A percentile compares a stretch with the other conserved stretches of the same genome.
These are phyloP conservation scores for Caprella mutica DNA, from an alignment of 2,888 invertebrate genomes.

Conservation along the genomic window DNA sequence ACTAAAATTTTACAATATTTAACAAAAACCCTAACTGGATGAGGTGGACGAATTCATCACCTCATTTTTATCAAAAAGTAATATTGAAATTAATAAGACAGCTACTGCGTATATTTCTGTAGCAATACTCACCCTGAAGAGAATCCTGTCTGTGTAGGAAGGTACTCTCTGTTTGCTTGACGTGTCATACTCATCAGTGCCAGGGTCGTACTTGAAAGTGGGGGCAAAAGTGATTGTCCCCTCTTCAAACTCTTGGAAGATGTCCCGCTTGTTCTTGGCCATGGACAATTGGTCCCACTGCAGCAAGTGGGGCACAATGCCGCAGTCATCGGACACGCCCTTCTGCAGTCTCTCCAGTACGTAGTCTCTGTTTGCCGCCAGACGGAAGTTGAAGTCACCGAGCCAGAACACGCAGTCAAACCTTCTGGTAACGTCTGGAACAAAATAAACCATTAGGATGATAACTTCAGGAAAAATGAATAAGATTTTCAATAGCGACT, in stretches of 20 bases:
- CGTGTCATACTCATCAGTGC: conserved; percentile 85
- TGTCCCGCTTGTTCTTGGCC: conserved; percentile 50
- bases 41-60: too few species aligned
- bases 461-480: too few species aligned
- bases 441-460: neutral
- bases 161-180: conserved; percentile 85
- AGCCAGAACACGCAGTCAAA: conserved; percentile 93
- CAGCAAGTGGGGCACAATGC: conserved; percentile 59
- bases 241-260: conserved; percentile 78
- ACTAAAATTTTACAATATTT: too few species aligned
- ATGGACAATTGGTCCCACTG: conserved; percentile 65
- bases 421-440: conserved; percentile 75
- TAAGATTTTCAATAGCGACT: too few species aligned
- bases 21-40: too few species aligned
- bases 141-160: conserved; percentile 77
- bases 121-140: conserved; percentile 37
- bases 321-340: conserved; percentile 51
- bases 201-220: conserved; percentile 92
- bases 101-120: too few species aligned
- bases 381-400: conserved; percentile 87
- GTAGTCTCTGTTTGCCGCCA: conserved; percentile 66
- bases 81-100: too few species aligned
- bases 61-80: too few species aligned
- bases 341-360: conserved; percentile 47
- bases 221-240: conserved; percentile 85